Evolutionary conservation across 1,140 invertebrate species (phyloP), one percentile per base, ranked within the genome.

Genomic region (Rhyzopertha dominica): DNA sequence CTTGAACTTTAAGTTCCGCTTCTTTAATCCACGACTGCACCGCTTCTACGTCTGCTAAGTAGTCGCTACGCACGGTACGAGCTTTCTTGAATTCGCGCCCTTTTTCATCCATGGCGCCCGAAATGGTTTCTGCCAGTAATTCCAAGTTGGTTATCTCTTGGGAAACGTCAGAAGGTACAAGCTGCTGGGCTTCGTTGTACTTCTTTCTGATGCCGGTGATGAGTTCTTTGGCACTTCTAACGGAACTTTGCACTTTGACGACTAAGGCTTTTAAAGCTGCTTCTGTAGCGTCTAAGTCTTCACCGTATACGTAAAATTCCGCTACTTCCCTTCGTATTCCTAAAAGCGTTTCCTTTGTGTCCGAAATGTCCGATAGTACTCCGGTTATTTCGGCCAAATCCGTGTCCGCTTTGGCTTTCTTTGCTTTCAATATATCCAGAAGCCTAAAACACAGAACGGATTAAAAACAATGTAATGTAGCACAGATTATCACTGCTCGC

Each of bases 1-100:
- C 87, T 59, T 90, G 81, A 9, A 92, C 78, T 51, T 85, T 87
- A 10, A 87, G 69, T 62, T 93, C 89, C 0, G 88, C 84, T 30
- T 83, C 75, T 25, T 83, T 77, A 22, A 93, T 74, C 90, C 90
- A 94, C 16, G 75, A 72, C 54, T 87, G 85, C 1, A 93, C 76
- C 42, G 81, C 79, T 48, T 91, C 87, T 5, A 90, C 81, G 52
- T 88, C 88, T 12, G 73, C 69, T 5, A 80, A 63, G 65, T 90
- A 93, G 43, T 93, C 89, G 14, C 79, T 79, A 13, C 88, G 76
- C 36, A 84, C 76, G 12, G 87, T 89, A 53, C 80, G 78, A 5
- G 89, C 90, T 32, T 87, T 79, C 62, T 90, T 90, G 64, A 86
- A 83, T 65, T 92, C 87, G 57, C 84, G 77, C 51, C 87, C 79